Conservation (phyloP, 2,888 invertebrate species). For the Platerodrilus igneus region DNA sequence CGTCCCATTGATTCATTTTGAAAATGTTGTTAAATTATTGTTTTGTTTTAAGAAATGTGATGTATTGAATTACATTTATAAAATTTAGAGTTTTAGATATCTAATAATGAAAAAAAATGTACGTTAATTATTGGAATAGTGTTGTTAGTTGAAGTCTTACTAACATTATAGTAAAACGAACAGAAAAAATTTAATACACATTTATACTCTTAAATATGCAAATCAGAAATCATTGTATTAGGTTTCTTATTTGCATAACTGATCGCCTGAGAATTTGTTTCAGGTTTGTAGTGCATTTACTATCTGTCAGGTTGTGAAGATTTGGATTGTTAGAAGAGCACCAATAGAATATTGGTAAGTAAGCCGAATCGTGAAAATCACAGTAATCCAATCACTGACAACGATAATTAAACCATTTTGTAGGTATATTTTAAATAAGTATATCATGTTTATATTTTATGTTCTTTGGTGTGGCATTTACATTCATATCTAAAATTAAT, state of each 20-base stretch:
- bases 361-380: no score
- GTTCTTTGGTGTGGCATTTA: neutral
- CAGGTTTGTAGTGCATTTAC: slow-evolving; percentile 51
- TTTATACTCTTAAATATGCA: slow-evolving; percentile 24
- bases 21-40: no score
- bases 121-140: no score
- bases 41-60: no score
- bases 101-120: no score
- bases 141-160: no score
- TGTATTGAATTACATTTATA: no score
- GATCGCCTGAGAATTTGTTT: slow-evolving; percentile 62
- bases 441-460: neutral
- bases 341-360: slow-evolving; percentile 23
- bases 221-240: slow-evolving; percentile 22
- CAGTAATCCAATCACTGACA: no score
- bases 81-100: no score
- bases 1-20: no score
- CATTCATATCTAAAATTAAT: slow-evolving; percentile 2
- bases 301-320: slow-evolving; percentile 40
- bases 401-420: slow-evolving; percentile 5
- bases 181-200: no score
- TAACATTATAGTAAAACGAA: no score
- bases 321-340: slow-evolving; percentile 30
- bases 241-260: slow-evolving; percentile 30
- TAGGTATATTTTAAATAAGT: slow-evolving; percentile 8